Conservation (phyloP, 2,797 vertebrate species). For the Agapornis canus region DNA sequence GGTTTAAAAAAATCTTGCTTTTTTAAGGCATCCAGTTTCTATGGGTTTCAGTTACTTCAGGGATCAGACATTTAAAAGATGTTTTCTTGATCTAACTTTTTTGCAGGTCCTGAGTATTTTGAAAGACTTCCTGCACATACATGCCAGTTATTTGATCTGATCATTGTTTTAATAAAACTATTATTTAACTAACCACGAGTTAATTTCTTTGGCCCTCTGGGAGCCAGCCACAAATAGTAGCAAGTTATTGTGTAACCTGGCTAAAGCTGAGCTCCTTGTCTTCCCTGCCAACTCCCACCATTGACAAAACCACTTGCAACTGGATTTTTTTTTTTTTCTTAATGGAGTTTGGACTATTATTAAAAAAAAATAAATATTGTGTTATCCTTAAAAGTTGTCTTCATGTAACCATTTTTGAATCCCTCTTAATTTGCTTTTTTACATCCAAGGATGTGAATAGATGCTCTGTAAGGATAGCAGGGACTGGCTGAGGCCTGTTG, state of each 20-base stretch:
- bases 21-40: slow-evolving; percentile 34
- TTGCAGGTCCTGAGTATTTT: slow-evolving; percentile 50
- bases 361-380: neutral
- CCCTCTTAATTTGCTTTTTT: neutral
- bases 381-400: neutral
- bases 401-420: neutral
- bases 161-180: slow-evolving; percentile 68
- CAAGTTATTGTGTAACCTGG: slow-evolving; percentile 68
- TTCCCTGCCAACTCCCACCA: slow-evolving; percentile 31
- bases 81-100: slow-evolving; percentile 57
- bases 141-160: slow-evolving; percentile 63
- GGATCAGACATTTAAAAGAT: slow-evolving; percentile 29
- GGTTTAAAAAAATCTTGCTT: slow-evolving; percentile 32
- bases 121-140: slow-evolving; percentile 56
- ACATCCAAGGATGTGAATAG: neutral
- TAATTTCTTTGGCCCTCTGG: slow-evolving; percentile 64
- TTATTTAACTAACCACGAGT: slow-evolving; percentile 69
- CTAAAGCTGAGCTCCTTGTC: slow-evolving; percentile 44
- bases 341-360: neutral
- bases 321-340: slow-evolving; percentile 5
- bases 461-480: neutral
- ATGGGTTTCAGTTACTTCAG: slow-evolving; percentile 19
- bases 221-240: slow-evolving; percentile 64
- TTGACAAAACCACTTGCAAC: slow-evolving; percentile 36
- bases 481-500: neutral